Evolutionary conservation across 2,888 invertebrate genomes (phyloP), one percentile per base, ranked within the genome.

Genomic region (Rapana venosa): DNA sequence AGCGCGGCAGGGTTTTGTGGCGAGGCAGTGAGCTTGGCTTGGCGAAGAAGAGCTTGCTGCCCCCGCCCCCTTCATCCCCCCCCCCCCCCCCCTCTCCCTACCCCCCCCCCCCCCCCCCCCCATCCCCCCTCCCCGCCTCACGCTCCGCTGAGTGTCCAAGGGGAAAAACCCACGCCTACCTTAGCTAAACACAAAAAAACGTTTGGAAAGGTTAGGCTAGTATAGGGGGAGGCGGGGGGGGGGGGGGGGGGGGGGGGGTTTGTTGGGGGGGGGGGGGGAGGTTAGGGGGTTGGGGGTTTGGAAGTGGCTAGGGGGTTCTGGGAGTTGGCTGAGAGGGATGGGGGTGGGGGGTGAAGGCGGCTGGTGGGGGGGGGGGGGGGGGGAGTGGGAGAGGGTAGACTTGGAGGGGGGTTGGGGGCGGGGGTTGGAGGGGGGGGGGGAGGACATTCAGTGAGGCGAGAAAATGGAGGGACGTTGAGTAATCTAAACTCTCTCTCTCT

Each of bases 131-230:
- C 11, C 74, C n/a, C 26, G 74, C 74, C 74, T 74, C 74, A 74
- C n/a, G 74, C 74, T 74, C 70, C n/a, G n/a, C 74, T 74, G 74
- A 26, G n/a, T 30, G 74, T 74, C 74, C 74, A 22, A 79, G 35
- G 79, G 79, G 36, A 79, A 79, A 61, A 79, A 79, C 79, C 79
- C 79, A 79, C 32, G 35, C 79, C 17, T 22, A 36, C 79, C 79
- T 36, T 5, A 35, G 79, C 20, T 17, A 70, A 26, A 70, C 26
- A 70, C 20, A 70, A 26, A 20, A 70, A 26, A 20, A 70, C 20
- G 70, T 70, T 70, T 26, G 26, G 26, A 20, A 11, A 47, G 13
- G 77, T 1, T 5, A n/a, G 74, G 11, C n/a, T 74, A 5, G 11
- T n/a, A n/a, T 8, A n/a, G 6, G 8, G 74, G 74, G 70, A n/a